Conservation (phyloP, 2,113 vertebrate species). For the Dasyornis broadbenti region DNA sequence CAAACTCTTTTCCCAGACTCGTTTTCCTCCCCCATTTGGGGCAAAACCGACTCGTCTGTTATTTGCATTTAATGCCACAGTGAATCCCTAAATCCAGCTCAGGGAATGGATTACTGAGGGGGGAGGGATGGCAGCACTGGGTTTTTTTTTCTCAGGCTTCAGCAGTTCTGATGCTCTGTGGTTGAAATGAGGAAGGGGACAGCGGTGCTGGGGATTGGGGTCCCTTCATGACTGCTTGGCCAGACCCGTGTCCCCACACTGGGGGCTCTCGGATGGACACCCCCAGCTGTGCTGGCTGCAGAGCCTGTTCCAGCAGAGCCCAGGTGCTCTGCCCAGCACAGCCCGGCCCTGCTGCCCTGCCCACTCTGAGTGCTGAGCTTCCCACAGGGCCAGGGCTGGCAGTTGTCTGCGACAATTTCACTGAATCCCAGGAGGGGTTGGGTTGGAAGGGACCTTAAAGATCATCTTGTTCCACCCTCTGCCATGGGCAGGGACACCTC, state of each 20-base stretch:
- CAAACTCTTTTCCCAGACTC: constrained; percentile 37
- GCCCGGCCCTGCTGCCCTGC: background rate
- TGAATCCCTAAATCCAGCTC: constrained; percentile 55
- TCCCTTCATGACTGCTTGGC: background rate
- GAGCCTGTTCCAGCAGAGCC: background rate
- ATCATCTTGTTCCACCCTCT: background rate
- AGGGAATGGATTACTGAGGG: constrained; percentile 40
- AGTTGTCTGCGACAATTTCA: background rate
- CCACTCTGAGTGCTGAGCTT: background rate
- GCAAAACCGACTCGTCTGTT: background rate
- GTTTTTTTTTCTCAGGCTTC: background rate
- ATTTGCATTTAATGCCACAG: constrained; percentile 28
- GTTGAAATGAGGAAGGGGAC: accelerated
- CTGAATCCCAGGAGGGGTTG: background rate
- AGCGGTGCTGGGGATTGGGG: accelerated
- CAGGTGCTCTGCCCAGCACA: background rate
- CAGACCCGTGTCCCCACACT: background rate
- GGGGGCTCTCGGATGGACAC: accelerated
- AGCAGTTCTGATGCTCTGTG: background rate
- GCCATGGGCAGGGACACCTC: background rate
- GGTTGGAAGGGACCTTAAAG: background rate
- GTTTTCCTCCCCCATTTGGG: background rate
- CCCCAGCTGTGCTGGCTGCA: background rate
- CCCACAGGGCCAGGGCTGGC: background rate
- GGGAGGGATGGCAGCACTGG: background rate